Base-by-base conservation (phyloP, 2,797 vertebrate species). In the Toxotes lorentzi region DNA sequence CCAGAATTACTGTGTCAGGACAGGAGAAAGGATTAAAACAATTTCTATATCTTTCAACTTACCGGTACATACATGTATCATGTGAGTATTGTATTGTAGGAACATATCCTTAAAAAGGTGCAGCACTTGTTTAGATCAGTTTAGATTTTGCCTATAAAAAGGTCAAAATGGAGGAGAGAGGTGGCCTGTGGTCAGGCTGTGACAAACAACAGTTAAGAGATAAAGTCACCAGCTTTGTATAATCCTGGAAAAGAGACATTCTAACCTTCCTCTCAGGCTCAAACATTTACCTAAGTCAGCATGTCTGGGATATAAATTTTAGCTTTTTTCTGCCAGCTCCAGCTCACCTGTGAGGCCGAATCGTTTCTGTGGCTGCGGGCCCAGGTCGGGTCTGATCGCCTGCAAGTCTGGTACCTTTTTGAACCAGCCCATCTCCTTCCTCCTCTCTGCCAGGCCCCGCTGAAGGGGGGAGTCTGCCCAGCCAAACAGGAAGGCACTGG, bases 351-450 rank as follows among this genome's bases (percentile, higher is more conserved):
- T 97, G 64, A 96, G 83, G 62, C 94, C 94, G 0, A 92, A 96
- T 69, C 50, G 92, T 53, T 13, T 62, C 53, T 81, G 86, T 6
- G 93, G 94, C 24, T 57, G 79, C 1, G 86, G 74, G 51, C 95
- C 96, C 14, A 94, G 11, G 57, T 96, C 95, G 19, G 94, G 80
- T 62, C 69, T 73, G 72, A 96, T 59, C 0, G 1, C 5, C 24
- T 79, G 79, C 78, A 92, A 41, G 73, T 95, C 83, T 1, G 65
- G 51, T 2, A 32, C 88, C 76, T 86, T 94, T 66, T 73, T 91
- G 88, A 96, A 97, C 93, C 95, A 97, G 64, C 93, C 94, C 80
- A 96, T 85, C 74, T 95, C 93, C 81, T 94, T 96, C 79, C 95
- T 94, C 87, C 95, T 94, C 76, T 91, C 93, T 2, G 96, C 94